Percentiles rank a stretch among this genome's conserved stretches.
These are phyloP conservation scores for Petrocephalus schoutedeni DNA, from an alignment of 2,797 vertebrate genomes.

Conservation along the genomic window DNA sequence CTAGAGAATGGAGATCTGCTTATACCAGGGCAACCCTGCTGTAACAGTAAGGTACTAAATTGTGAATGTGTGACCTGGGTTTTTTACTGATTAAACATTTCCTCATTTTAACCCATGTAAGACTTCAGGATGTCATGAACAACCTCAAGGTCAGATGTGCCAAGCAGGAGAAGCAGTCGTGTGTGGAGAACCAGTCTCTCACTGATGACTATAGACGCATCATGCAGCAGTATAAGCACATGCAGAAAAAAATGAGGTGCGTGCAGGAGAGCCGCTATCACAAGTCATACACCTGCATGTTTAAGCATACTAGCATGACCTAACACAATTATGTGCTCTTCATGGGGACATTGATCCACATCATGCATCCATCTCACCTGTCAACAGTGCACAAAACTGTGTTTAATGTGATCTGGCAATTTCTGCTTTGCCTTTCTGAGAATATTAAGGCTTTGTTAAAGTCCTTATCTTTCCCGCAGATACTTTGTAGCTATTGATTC, in stretches of 20 bases:
- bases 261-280: background rate
- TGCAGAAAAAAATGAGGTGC: slow-evolving; percentile 71
- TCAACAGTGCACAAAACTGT: background rate
- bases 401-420: background rate
- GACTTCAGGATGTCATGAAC: slow-evolving; percentile 56
- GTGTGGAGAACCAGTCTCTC: slow-evolving; percentile 54
- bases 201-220: slow-evolving; percentile 52
- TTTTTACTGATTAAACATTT: background rate
- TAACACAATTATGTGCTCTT: background rate
- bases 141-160: slow-evolving; percentile 46
- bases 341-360: background rate
- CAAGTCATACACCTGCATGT: background rate
- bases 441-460: background rate
- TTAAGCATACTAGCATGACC: background rate
- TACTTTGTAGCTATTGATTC: slow-evolving; percentile 56
- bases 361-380: background rate
- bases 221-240: slow-evolving; percentile 57
- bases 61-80: background rate
- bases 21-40: background rate
- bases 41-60: background rate
- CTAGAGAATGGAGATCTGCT: background rate
- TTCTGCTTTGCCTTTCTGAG: background rate
- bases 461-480: slow-evolving; percentile 45
- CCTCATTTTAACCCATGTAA: slow-evolving; percentile 40
- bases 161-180: slow-evolving; percentile 54